A percentile compares a stretch with the other conserved stretches of the same genome.
These are phyloP conservation scores for Muscidifurax raptorellus DNA, from an alignment of 1,140 invertebrate genomes.

Conservation along the genomic window DNA sequence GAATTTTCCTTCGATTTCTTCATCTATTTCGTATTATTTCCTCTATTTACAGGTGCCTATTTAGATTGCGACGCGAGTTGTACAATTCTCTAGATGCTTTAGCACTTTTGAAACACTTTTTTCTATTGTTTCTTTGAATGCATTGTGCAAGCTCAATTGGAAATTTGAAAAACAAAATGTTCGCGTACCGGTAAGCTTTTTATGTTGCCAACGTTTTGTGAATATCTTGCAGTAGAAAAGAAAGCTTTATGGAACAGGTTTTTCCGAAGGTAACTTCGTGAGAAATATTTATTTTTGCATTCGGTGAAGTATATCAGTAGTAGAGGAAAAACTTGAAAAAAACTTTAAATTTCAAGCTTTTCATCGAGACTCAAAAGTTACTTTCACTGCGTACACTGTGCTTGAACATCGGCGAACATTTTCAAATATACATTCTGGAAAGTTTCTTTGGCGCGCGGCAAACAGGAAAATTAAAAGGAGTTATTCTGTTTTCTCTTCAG, in stretches of 20 bases:
- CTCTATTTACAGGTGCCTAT: not conserved
- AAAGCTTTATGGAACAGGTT: no score
- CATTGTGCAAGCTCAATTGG: constrained; percentile 20
- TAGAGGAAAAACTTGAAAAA: not conserved
- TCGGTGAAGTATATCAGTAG: not conserved
- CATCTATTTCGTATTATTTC: not conserved
- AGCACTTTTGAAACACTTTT: not conserved
- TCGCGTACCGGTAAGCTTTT: not conserved
- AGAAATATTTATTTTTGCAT: not conserved
- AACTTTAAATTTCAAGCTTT: not conserved
- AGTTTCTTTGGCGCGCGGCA: not conserved
- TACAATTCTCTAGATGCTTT: not conserved
- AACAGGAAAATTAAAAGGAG: no score
- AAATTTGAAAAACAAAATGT: not conserved
- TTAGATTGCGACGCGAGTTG: not conserved
- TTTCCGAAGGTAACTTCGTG: not conserved
- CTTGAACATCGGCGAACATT: constrained; percentile 1
- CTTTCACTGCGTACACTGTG: not conserved
- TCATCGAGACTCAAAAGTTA: not conserved
- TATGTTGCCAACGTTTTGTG: no score
- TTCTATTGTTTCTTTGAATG: not conserved
- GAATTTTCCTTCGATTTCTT: not conserved
- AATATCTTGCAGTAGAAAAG: no score
- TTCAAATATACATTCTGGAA: not conserved
- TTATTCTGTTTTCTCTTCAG: no score